Base-by-base conservation (phyloP, 2,888 invertebrate genomes). In the Hylaea fasciaria region DNA sequence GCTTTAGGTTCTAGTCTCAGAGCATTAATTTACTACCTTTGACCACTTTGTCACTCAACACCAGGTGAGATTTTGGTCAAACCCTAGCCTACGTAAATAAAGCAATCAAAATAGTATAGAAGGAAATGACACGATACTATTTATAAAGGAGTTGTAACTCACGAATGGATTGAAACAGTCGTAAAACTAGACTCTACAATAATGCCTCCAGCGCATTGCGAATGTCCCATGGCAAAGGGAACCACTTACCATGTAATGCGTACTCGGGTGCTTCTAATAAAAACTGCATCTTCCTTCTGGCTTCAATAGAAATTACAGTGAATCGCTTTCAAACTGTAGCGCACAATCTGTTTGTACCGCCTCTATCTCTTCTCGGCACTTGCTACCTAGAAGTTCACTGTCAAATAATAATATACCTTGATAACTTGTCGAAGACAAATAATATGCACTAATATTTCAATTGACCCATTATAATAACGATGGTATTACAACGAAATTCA, bases 261-360 rank as follows among this genome's bases (percentile, higher is more conserved):
- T 28, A 13, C 32, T 43, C 9, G 32, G 16, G 32, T 43, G 43
- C 17, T 32, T 4, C 52, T 45, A 45, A 40, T 49, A 41, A 55
- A 52, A 58, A 39, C 48, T 44, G 29, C 35, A 37, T 17, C 51
- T 52, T 35, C 7, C 14, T 52, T 58, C 17, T 17, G 14, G 7
- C 43, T 50, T 45, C 29, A n/a, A 16, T 8, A 32, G 11, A 22
- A 52, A 52, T 9, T 28, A 47, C 13, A 50, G 61, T 57, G 50
- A 65, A 56, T 63, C 61, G 56, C 56, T 63, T 63, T 61, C 37
- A 29, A 29, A 48, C 16, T 50, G 22, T 51, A 11, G 16, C 16
- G 37, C 29, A 39, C 45, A 50, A 14, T 40, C 11, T 46, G 17
- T 54, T 40, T 35, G 35, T 48, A 43, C 29, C 22, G 22, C 47